Evolutionary conservation across 2,888 invertebrate species (phyloP), one percentile per base, ranked within the genome.

Genomic region (Eubasilissa splendida): DNA sequence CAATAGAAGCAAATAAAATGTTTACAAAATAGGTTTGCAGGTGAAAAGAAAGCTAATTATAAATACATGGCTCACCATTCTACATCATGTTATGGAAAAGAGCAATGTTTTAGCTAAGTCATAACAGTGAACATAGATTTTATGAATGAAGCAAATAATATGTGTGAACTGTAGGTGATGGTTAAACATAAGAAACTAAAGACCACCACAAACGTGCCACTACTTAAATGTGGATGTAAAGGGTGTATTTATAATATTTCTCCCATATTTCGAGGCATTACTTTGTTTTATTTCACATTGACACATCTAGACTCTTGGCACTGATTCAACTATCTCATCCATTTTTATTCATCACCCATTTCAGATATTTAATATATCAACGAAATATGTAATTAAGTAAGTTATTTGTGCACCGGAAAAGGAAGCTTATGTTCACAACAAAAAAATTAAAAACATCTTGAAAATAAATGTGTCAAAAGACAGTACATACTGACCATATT

Each of bases 221-320:
- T 68, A 68, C 66, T 14, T 10, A 58, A 50, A 50, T 11, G 66
- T 50, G 42, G 66, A n/a, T 50, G 52, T n/a, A n/a, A 50, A 50
- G 50, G 8, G 42, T 42, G 7, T 7, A 68, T 9, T n/a, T 42
- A 52, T n/a, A 68, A 42, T 50, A 50, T 68, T 66, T 71, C 76
- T 76, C 76, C 31, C 65, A 33, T 54, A 33, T 76, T 77, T 77
- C 70, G 77, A 77, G 77, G 77, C 77, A 77, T 77, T 77, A 70
- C 54, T 33, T 66, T 50, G 66, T 66, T 63, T 63, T 33, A 33
- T 33, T 63, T 7, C 33, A 33, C 7, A 5, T 42, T 42, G 42
- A 42, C 7, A 42, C 7, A 42, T 7, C 42, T 42, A 22, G 22
- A 42, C 42, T 42, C 42, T 5, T 42, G 2, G 2, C 42, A 42